Base-by-base conservation (phyloP, 1,140 invertebrate species). In the Latrodectus geometricus region DNA sequence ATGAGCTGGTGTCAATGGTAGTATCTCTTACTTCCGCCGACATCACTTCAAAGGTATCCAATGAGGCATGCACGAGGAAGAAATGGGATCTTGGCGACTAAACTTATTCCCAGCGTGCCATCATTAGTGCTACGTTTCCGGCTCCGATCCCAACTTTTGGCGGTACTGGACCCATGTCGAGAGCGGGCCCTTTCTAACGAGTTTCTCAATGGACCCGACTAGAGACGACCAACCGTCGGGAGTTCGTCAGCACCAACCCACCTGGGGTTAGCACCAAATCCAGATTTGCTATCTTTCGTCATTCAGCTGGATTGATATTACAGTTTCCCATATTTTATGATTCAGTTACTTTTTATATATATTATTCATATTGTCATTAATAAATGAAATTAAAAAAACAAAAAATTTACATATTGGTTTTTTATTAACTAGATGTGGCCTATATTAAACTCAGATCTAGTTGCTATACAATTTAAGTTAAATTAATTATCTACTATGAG, bases 81-180 rank as follows among this genome's bases (percentile, higher is more conserved):
- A 35, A 35, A 35, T 5, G 5, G 35, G 35, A 35, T 5, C 35
- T 35, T 35, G 35, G 35, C 35, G 68, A 69, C 72, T 11, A 23
- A 15, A 11, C 14, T 15, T 15, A 49, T 65, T 20, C 80, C n/a
- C 80, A 73, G 80, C 80, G 20, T 74, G 80, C 48, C 80, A 61
- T 82, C 80, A 82, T 82, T 82, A 82, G 80, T n/a, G 52, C 78
- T 54, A 61, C 20, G 68, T 54, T 72, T 54, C 68, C 17, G 66
- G 49, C 65, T 70, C 68, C 61, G 78, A 9, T 54, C 15, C 49
- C 66, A 35, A 20, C 69, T 82, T 79, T 79, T 23, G 80, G 48
- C 48, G 78, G 49, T 23, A 52, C n/a, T 15, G 50, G 70, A 15
- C 21, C 80, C 69, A n/a, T 17, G 69, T 21, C 11, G 69, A 12